Base-by-base conservation (phyloP, 2,888 invertebrate genomes). In the Cheilosia impressa region DNA sequence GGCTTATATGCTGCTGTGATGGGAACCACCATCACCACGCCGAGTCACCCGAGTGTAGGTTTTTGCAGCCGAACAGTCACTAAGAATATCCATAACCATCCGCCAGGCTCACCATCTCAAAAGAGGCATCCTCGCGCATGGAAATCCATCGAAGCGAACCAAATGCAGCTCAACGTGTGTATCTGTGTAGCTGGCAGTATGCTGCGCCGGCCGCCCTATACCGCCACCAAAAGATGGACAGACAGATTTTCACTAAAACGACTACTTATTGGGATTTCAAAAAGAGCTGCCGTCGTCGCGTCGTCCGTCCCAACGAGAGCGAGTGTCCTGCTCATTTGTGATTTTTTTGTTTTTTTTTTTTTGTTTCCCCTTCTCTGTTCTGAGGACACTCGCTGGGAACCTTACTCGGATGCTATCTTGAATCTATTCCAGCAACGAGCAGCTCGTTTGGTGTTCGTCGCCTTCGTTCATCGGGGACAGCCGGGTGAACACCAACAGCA, bases 211-310 rank as follows among this genome's bases (percentile, higher is more conserved):
- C 15, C 34, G 57, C 52, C 34, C 4, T 47, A 58, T 27, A 52
- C 68, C 69, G 50, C 66, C 47, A 84, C 45, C 58, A 53, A 66
- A 71, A 85, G 85, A 85, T 85, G 85, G 85, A 85, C 85, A 85
- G 85, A 77, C 76, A 76, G 85, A 85, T 85, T 81, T 85, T 85
- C 85, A 81, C 85, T 85, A 85, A 85, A 85, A 66, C 85, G 85
- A 84, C 85, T 81, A 81, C 81, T 85, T 85, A 85, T 85, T 85
- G 71, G 85, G 76, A 77, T 85, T 81, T 85, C 81, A 85, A 81
- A 85, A 80, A 71, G 85, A 80, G 76, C 81, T 77, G 85, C 80
- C 85, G 71, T 71, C 80, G 80, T 80, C 60, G 31, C 9, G 65
- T 71, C 43, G 55, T 71, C 65, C 63, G n/a, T 38, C 53, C 52